Evolutionary conservation across 2,113 vertebrate genomes (phyloP).

Genomic region (Empidonax traillii): DNA sequence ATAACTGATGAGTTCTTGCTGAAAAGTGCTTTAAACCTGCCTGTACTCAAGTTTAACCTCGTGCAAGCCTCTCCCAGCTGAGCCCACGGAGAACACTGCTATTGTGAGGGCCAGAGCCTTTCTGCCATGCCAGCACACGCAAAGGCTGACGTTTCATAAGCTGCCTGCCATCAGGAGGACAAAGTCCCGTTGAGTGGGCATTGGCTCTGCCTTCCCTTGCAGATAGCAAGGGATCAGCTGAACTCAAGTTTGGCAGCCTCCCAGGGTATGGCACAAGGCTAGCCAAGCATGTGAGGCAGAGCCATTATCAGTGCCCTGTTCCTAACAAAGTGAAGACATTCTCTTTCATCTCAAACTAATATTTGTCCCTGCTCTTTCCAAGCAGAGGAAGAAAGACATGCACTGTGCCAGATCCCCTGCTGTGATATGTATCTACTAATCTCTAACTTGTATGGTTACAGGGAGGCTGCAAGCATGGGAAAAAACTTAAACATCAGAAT

Average conservation of each 20-base stretch:
- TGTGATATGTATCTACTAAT: not conserved
- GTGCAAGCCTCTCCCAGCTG: not conserved
- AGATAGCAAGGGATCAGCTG: slow-evolving; percentile 54
- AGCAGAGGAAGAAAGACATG: not conserved
- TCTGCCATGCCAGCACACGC: not conserved
- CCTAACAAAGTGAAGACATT: slow-evolving; percentile 37
- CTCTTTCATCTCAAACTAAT: slow-evolving; percentile 38
- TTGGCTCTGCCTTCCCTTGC: slow-evolving; percentile 34
- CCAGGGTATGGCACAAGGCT: slow-evolving; percentile 53
- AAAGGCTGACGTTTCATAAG: not conserved
- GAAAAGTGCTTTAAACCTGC: not conserved
- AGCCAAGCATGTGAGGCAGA: slow-evolving; percentile 26
- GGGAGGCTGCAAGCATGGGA: not conserved
- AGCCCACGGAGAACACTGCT: not conserved
- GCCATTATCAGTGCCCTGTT: slow-evolving; percentile 3
- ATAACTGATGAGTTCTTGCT: not conserved
- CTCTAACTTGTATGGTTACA: not conserved
- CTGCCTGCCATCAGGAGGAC: slow-evolving; percentile 20
- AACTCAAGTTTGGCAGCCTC: slow-evolving; percentile 27
- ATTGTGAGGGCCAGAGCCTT: slow-evolving; percentile 6
- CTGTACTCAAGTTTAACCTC: not conserved
- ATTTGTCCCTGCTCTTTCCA: slow-evolving; percentile 44
- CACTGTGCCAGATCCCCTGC: not conserved
- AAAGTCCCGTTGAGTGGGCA: slow-evolving; percentile 37
- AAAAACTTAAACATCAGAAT: not conserved